Base-by-base conservation (phyloP, 2,113 vertebrate genomes). In the Neofelis nebulosa region DNA sequence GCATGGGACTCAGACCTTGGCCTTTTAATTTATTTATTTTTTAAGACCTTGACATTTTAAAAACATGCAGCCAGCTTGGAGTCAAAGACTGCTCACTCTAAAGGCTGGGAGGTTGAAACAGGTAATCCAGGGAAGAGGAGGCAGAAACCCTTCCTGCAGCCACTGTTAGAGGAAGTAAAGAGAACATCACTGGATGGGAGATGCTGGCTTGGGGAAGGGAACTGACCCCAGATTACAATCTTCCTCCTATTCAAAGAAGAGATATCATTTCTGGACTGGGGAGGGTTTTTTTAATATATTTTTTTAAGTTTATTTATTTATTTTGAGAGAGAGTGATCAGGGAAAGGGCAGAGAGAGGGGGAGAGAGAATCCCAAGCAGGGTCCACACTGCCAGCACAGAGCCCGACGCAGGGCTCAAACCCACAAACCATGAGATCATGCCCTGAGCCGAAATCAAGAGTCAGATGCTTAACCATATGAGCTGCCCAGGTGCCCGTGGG, bases 151-250 rank as follows among this genome's bases (percentile, higher is more conserved):
- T 29, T 41, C 23, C 16, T 0, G 0, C 18, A 10, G 33, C 13
- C 69, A 38, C 41, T 23, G 50, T 52, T 33, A 41, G 21, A 76
- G 83, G 25, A 36, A 78, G 45, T 65, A 57, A 15, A 91, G 91
- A 80, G 48, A 18, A 1, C 1, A 0, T 61, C 61, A 23, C 3
- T 29, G 0, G 29, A 31, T 29, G 23, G 1, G 29, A 4, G 1
- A 16, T 21, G 5, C 68, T 52, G 81, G 50, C 55, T 13, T 3
- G 0, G 21, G 27, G 78, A 88, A 89, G 38, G 73, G n/a, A 41
- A 15, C 1, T 29, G 23, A 87, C 23, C 73, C 41, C 66, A 38
- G 65, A 10, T 3, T 18, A 19, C 10, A 52, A 33, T 5, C 38
- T n/a, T 57, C 82, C 45, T 48, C 27, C 33, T 21, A 89, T 38